Base-by-base conservation (phyloP, 2,888 invertebrate species). In the Copidosoma aretas region DNA sequence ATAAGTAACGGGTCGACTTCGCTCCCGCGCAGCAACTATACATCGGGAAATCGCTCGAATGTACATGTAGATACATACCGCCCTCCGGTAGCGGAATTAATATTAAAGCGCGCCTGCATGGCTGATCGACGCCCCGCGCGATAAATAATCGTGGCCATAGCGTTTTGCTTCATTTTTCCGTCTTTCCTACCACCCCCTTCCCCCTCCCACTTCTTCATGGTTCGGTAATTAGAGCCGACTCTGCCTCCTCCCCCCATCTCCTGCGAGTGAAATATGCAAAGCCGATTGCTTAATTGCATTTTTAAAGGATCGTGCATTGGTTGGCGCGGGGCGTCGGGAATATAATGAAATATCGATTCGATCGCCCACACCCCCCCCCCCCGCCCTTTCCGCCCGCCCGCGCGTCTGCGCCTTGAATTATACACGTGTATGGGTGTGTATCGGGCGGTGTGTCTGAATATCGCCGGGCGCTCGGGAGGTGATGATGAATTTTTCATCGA, bases 1-100 rank as follows among this genome's bases (percentile, higher is more conserved):
- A 75, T 75, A 74, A 75, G 72, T 75, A 73, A 75, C 73, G 71
- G 70, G 61, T 70, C 24, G 17, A 14, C 22, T 14, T 15, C 3
- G 52, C 17, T 43, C 32, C 19, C 12, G 43, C 43, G 4, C 32
- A 5, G 32, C 32, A 5, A 3, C 32, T 8, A 5, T 49, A 0
- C 46, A 21, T n/a, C 25, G 4, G 10, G 39, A 52, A 43, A 56
- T 63, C 63, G 57, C 49, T 66, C 58, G 52, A 58, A 64, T 25
- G 49, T 60, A 8, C 32, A 32, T 32, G 8, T 32, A 8, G 32
- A 32, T 32, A 8, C 32, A 32, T n/a, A 39, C 21, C 43, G 21
- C 59, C 41, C 59, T 59, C 59, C 22, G 25, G 15, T 24, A 8
- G 51, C 58, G 53, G 64, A 70, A 67, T 61, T 70, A 64, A 71